Evolutionary conservation across 2,888 invertebrate species (phyloP), one percentile per base, ranked within the genome.

Genomic region (Acholoe squamosa): DNA sequence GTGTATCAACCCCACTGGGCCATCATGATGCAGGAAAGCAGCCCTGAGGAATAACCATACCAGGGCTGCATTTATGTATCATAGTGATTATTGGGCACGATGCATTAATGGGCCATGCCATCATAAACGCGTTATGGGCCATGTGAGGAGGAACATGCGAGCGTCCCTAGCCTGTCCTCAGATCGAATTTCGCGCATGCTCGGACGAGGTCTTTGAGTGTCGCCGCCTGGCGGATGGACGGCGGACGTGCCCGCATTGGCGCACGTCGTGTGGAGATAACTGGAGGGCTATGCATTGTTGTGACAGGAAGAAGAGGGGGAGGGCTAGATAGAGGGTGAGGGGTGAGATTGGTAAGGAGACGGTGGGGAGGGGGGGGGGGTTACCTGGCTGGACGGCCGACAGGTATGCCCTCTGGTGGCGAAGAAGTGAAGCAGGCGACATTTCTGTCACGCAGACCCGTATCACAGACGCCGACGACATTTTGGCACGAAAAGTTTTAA

Each of bases 401-500:
- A 71, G 71, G 71, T 28, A 71, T 71, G 71, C 71, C 71, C 71
- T 71, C 71, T 71, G 71, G 71, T 28, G 25, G 71, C 31, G n/a
- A 14, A 61, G 61, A 61, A 61, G 22, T n/a, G 61, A 61, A 61
- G 71, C 71, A 71, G 71, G 28, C 71, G 71, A 71, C 71, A 71
- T 71, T 71, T 71, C 28, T 0, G 25, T 28, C 14, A 25, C 25
- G 71, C 71, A 28, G 31, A 71, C 31, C 31, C 71, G 71, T 71
- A 71, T 25, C 71, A 71, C 61, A 19, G 61, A 61, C 61, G 14
- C 61, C 3, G 61, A n/a, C 12, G 19, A n/a, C n/a, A n/a, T n/a
- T n/a, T 71, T 22, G n/a, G 71, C 71, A 7, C 16, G n/a, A n/a
- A n/a, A n/a, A n/a, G n/a, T n/a, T n/a, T n/a, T n/a, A n/a, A n/a